phyloP scores from a whole-genome alignment of 1,140 invertebrate species.

The Drosophila dunni region DNA sequence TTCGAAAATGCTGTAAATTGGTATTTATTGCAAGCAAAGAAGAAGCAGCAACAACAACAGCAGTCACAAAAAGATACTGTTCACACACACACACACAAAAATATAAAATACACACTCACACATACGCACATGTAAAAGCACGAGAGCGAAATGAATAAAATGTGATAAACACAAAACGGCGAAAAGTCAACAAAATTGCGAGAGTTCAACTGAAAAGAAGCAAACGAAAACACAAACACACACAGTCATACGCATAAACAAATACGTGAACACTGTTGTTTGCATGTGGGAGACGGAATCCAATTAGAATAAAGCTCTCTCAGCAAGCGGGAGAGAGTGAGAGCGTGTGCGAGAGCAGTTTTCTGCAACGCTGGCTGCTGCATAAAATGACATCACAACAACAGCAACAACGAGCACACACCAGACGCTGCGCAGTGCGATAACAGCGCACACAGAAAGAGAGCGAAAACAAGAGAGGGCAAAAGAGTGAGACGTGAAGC shows the following conservation, averaged over 20 bases:
- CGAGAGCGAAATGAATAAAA: conserved; percentile 50
- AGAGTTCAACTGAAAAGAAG: conserved; percentile 63
- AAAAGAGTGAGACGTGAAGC: conserved; percentile 32
- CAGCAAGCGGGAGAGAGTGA: conserved; percentile 23
- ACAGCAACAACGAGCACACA: conserved; percentile 12
- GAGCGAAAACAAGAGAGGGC: conserved; percentile 1
- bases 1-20: conserved; percentile 74
- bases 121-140: conserved; percentile 5
- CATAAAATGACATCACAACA: conserved; percentile 55
- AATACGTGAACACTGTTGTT: conserved; percentile 16
- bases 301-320: conserved; percentile 69
- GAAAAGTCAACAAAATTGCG: conserved; percentile 75
- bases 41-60: conserved; percentile 19
- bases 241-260: not conserved
- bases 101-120: conserved; percentile 18
- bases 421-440: conserved; percentile 40
- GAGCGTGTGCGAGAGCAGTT: conserved; percentile 8
- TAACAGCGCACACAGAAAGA: conserved; percentile 38
- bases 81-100: conserved; percentile 10
- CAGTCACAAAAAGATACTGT: conserved; percentile 36
- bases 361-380: conserved; percentile 37
- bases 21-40: conserved; percentile 66
- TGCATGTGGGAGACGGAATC: conserved; percentile 55
- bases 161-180: conserved; percentile 67
- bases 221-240: conserved; percentile 17